Evolutionary conservation across 2,888 invertebrate genomes (phyloP).

Genomic region (Allygus modestus): DNA sequence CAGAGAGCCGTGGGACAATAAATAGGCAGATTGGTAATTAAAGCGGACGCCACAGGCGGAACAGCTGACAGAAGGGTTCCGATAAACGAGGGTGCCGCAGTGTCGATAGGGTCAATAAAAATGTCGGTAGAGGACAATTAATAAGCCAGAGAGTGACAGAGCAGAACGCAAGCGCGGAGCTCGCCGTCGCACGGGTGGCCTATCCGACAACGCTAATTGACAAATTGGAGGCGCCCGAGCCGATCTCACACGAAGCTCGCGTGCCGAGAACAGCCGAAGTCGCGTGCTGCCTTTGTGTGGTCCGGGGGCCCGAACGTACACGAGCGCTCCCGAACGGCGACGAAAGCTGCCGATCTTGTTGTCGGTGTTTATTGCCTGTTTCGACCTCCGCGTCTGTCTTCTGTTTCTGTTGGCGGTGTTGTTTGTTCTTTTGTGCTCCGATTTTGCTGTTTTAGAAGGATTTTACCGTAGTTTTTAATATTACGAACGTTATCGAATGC

Average conservation of each 20-base stretch:
- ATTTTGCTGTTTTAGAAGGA: background rate
- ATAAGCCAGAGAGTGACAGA: slow-evolving; percentile 44
- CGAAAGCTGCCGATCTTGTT: slow-evolving; percentile 49
- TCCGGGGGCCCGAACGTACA: slow-evolving; percentile 38
- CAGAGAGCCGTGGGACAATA: background rate
- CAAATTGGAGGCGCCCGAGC: slow-evolving; percentile 54
- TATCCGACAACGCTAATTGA: slow-evolving; percentile 43
- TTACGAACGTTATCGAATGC: too few species aligned
- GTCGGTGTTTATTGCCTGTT: slow-evolving; percentile 44
- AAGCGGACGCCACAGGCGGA: background rate
- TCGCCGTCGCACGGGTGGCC: slow-evolving; percentile 40
- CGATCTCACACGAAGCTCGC: slow-evolving; percentile 50
- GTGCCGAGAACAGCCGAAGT: slow-evolving; percentile 50
- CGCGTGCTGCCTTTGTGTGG: slow-evolving; percentile 56
- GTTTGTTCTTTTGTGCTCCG: slow-evolving; percentile 6
- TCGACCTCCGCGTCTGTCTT: slow-evolving; percentile 41
- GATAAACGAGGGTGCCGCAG: slow-evolving; percentile 20
- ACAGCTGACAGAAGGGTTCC: background rate
- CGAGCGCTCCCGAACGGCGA: slow-evolving; percentile 48
- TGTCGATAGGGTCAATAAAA: slow-evolving; percentile 54
- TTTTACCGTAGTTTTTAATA: background rate
- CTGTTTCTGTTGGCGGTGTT: slow-evolving; percentile 13
- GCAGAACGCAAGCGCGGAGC: background rate
- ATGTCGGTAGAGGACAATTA: slow-evolving; percentile 49
- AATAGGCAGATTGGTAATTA: background rate